Evolutionary conservation across 2,113 vertebrate species (phyloP).

Genomic region (Calidris pugnax): DNA sequence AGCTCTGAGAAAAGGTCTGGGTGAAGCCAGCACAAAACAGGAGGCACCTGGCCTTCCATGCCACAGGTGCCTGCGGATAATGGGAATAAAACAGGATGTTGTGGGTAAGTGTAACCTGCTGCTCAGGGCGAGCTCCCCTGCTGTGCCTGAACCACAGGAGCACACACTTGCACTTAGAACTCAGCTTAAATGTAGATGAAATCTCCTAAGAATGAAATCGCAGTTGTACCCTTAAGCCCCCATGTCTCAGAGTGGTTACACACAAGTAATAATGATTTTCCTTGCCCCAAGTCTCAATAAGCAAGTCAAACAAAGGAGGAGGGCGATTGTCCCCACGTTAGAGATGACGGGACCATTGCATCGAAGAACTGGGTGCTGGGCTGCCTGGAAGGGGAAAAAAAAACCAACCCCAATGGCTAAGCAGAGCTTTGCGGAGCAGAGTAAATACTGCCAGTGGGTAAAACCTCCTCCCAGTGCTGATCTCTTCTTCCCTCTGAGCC

Average conservation of each 20-base stretch:
- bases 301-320: not conserved
- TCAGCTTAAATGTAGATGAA: not conserved
- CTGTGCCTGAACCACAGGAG: not conserved
- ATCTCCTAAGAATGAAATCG: not conserved
- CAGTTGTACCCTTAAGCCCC: not conserved
- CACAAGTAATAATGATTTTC: not conserved
- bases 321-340: not conserved
- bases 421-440: not conserved
- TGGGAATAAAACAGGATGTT: not conserved
- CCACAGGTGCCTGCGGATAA: not conserved
- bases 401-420: fast-evolving
- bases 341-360: not conserved
- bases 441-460: conserved; percentile 23
- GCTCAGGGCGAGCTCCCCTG: not conserved
- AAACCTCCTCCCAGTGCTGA: conserved; percentile 23
- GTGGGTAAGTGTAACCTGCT: not conserved
- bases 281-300: not conserved
- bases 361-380: not conserved
- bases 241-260: not conserved
- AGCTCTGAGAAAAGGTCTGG: not conserved
- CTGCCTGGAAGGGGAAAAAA: not conserved
- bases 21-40: not conserved
- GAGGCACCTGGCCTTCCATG: not conserved
- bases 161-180: not conserved
- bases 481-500: conserved; percentile 38